Conservation (phyloP, 37 sponge, comb jelly and placozoan genomes). For the Crambe crambe region DNA sequence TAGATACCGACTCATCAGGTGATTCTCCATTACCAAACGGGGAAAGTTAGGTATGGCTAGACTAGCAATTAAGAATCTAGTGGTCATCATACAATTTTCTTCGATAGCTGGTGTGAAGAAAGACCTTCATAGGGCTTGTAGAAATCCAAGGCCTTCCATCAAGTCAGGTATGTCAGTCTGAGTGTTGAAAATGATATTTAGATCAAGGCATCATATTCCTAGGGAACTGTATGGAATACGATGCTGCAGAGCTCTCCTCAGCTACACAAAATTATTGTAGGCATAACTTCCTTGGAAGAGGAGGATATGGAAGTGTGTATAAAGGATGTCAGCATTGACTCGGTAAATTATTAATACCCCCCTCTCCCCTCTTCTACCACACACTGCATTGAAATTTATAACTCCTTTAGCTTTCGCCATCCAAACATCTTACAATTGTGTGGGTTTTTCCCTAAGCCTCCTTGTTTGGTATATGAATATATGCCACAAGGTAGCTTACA, state of each 20-base stretch:
- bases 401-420: constrained; percentile 21
- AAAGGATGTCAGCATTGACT: background rate
- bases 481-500: constrained; percentile 12
- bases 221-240: background rate
- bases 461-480: constrained; percentile 16
- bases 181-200: too few relatives aligned
- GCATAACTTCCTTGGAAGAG: background rate
- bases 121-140: too few relatives aligned
- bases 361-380: background rate
- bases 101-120: too few relatives aligned
- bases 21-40: too few relatives aligned
- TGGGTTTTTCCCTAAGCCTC: constrained; percentile 14
- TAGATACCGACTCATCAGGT: too few relatives aligned
- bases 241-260: background rate
- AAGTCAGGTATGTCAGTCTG: too few relatives aligned
- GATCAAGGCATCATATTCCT: too few relatives aligned
- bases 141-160: too few relatives aligned
- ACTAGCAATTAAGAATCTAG: too few relatives aligned
- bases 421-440: constrained; percentile 9
- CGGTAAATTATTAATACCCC: constrained; percentile 6
- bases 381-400: background rate
- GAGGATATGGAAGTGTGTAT: constrained; percentile 9
- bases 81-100: too few relatives aligned
- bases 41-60: too few relatives aligned
- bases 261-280: background rate